Evolutionary conservation across 2,888 invertebrate species (phyloP).

Genomic region (Phaonia tiefii): DNA sequence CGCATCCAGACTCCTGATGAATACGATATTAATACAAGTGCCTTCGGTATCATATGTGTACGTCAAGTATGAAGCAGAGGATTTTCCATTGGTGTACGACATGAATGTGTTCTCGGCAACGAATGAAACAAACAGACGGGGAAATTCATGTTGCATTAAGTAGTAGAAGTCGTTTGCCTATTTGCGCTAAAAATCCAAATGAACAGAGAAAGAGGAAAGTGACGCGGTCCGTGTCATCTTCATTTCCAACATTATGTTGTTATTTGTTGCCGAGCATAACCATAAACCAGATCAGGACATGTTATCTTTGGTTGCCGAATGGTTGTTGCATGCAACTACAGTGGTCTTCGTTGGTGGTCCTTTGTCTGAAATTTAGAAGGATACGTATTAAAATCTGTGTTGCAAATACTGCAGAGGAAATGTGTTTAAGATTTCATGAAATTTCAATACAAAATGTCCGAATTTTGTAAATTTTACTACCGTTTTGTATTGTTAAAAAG

Average conservation of each 20-base stretch:
- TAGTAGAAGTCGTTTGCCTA: conserved; percentile 28
- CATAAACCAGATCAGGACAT: not conserved
- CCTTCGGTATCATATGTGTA: not conserved
- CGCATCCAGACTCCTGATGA: conserved; percentile 5
- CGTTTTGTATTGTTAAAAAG: no score
- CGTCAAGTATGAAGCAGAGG: not conserved
- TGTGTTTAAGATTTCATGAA: no score
- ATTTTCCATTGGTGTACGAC: not conserved
- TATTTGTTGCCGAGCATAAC: conserved; percentile 8
- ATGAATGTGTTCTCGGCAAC: not conserved
- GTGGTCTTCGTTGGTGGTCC: no score
- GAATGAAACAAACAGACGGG: not conserved
- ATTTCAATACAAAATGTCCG: no score
- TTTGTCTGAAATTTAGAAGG: no score
- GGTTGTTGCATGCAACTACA: no score
- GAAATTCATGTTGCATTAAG: conserved; percentile 1
- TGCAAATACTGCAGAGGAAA: no score
- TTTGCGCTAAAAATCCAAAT: conserved; percentile 19
- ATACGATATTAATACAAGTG: conserved; percentile 20
- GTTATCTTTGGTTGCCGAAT: no score
- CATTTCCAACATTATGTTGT: not conserved
- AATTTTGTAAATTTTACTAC: no score
- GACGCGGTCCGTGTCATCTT: no score
- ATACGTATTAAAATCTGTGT: no score
- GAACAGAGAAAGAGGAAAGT: not conserved